Conservation (phyloP, 2,888 invertebrate species). For the Hirtodrosophila duncani region DNA sequence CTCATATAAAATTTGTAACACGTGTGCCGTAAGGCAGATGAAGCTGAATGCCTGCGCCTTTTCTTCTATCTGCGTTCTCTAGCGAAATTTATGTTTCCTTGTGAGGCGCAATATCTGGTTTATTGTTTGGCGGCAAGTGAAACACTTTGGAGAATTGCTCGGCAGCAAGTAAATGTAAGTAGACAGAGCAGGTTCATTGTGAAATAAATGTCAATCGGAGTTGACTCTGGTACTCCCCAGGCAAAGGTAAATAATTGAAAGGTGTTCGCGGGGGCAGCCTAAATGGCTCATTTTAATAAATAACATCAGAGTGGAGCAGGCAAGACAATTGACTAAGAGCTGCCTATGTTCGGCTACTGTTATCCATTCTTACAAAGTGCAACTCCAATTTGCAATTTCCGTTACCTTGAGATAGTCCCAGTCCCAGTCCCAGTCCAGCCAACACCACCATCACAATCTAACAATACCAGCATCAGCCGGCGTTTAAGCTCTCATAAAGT, state of each 20-base stretch:
- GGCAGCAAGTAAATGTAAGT: constrained; percentile 21
- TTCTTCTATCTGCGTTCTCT: neutral
- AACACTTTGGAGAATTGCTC: constrained; percentile 69
- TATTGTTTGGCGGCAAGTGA: constrained; percentile 70
- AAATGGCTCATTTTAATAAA: too few species aligned
- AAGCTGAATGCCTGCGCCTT: neutral
- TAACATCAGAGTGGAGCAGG: constrained; percentile 23
- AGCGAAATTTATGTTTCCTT: constrained; percentile 18
- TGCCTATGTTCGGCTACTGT: constrained; percentile 19
- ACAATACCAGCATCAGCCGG: too few species aligned
- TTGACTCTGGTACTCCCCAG: too few species aligned
- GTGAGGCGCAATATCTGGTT: constrained; percentile 61
- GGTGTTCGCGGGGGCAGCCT: too few species aligned
- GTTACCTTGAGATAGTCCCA: constrained; percentile 61
- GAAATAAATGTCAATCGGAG: constrained; percentile 41
- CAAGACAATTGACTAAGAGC: constrained; percentile 40
- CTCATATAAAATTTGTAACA: constrained; percentile 73
- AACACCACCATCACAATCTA: too few species aligned
- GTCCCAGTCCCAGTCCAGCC: constrained; percentile 16
- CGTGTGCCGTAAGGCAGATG: constrained; percentile 53
- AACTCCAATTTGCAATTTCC: constrained; percentile 56
- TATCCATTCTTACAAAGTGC: too few species aligned
- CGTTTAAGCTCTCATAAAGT: constrained; percentile 72
- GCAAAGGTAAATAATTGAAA: too few species aligned
- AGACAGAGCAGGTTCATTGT: neutral